Conservation (phyloP, 2,113 vertebrate genomes). For the Casuarius casuarius region DNA sequence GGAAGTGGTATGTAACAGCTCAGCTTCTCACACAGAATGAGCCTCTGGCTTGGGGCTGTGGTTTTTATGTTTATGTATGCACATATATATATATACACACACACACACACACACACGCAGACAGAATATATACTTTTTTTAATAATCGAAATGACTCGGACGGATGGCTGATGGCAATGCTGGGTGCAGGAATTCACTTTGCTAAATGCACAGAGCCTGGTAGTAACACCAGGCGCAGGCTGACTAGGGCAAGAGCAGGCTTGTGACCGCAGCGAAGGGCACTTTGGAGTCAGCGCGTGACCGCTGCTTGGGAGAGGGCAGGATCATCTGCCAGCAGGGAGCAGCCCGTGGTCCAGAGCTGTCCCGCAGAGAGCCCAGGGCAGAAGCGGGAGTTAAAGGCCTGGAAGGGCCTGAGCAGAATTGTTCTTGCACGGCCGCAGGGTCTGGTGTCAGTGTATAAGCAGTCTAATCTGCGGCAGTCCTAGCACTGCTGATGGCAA, state of each 20-base stretch:
- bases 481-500: neutral
- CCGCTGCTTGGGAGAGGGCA: neutral
- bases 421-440: neutral
- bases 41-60: conserved; percentile 33
- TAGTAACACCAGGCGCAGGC: neutral
- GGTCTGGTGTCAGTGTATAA: neutral
- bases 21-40: conserved; percentile 45
- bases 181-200: neutral
- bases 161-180: neutral
- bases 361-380: too few species aligned
- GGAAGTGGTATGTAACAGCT: conserved; percentile 60
- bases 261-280: neutral
- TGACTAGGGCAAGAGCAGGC: neutral
- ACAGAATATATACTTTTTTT: neutral
- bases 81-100: neutral
- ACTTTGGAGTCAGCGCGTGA: neutral
- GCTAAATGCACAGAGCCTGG: neutral
- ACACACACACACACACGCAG: neutral
- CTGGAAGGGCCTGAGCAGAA: neutral
- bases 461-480: neutral
- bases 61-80: conserved; percentile 2
- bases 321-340: neutral
- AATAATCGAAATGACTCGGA: conserved; percentile 11
- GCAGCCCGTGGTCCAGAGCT: neutral
- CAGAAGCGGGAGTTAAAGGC: neutral